Conservation (phyloP, 2,888 invertebrate genomes). For the Leptinotarsa tumamoca region DNA sequence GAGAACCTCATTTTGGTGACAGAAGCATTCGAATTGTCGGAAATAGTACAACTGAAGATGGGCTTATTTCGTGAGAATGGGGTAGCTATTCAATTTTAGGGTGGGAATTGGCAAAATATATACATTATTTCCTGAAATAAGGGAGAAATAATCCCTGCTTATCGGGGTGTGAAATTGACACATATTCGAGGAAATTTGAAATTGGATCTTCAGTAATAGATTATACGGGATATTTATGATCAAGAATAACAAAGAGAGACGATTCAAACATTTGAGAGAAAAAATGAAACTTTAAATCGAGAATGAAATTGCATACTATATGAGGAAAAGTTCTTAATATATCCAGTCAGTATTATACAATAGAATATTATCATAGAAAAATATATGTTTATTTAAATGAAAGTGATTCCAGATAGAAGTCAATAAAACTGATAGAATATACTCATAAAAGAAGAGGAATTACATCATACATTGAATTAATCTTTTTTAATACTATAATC, state of each 20-base stretch:
- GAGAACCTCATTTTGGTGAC: slow-evolving; percentile 35
- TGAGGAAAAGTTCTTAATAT: too few species aligned
- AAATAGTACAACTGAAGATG: slow-evolving; percentile 33
- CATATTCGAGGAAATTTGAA: slow-evolving; percentile 41
- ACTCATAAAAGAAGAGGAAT: too few species aligned
- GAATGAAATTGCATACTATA: too few species aligned
- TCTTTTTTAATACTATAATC: too few species aligned
- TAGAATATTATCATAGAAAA: too few species aligned
- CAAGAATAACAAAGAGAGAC: neutral
- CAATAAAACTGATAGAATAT: too few species aligned
- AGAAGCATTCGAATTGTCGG: slow-evolving; percentile 37
- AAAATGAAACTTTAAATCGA: neutral
- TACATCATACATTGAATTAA: too few species aligned
- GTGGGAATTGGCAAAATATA: slow-evolving; percentile 57
- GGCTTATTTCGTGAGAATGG: slow-evolving; percentile 33
- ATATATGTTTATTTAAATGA: too few species aligned
- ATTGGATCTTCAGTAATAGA: slow-evolving; percentile 23
- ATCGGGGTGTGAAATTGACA: slow-evolving; percentile 57
- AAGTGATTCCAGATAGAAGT: too few species aligned
- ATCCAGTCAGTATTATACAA: too few species aligned
- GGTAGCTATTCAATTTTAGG: slow-evolving; percentile 45
- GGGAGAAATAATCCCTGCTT: slow-evolving; percentile 57
- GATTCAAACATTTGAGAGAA: neutral
- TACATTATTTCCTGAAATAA: slow-evolving; percentile 60
- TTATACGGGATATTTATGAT: neutral